phyloP scores from a whole-genome alignment of 2,888 invertebrate genomes.

The Eristalinus aeneus region DNA sequence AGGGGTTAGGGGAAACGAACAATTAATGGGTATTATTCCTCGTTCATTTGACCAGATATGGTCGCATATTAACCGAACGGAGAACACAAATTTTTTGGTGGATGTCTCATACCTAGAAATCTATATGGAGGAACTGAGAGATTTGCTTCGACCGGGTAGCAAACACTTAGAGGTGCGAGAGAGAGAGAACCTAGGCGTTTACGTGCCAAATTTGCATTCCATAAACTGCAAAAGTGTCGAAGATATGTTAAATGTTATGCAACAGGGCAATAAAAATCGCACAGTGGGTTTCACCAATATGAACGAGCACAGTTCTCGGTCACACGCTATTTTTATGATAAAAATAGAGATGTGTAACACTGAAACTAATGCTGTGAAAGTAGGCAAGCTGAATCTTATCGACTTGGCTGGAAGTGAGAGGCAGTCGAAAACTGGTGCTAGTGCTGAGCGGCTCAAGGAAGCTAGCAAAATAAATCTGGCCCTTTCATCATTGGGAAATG shows the following conservation, averaged over 20 bases:
- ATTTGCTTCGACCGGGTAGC: slow-evolving; percentile 85
- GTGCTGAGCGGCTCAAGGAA: slow-evolving; percentile 95
- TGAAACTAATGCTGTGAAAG: slow-evolving; percentile 84
- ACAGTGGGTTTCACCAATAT: slow-evolving; percentile 98
- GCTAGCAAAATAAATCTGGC: slow-evolving; percentile 99
- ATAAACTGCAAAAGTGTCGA: slow-evolving; percentile 96
- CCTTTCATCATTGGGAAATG: slow-evolving; percentile 98
- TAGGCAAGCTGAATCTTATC: slow-evolving; percentile 97
- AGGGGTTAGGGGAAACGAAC: slow-evolving; percentile 85
- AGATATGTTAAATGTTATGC: slow-evolving; percentile 97
- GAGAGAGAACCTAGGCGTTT: slow-evolving; percentile 89
- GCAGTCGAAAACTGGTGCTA: slow-evolving; percentile 97
- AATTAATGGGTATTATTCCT: slow-evolving; percentile 92
- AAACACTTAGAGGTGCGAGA: slow-evolving; percentile 84
- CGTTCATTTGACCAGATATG: slow-evolving; percentile 99
- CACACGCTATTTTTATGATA: slow-evolving; percentile 99
- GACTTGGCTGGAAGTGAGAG: slow-evolving; percentile 99
- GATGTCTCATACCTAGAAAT: slow-evolving; percentile 98
- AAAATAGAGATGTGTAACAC: slow-evolving; percentile 96
- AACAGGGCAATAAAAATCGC: slow-evolving; percentile 94
- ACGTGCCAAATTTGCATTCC: slow-evolving; percentile 96
- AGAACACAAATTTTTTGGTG: slow-evolving; percentile 97
- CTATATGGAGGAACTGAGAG: slow-evolving; percentile 94
- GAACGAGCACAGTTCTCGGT: slow-evolving; percentile 99
- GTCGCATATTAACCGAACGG: slow-evolving; percentile 93